A percentile compares a stretch with the other conserved stretches of the same genome.
Conservation (phyloP, 2,113 vertebrate genomes). For the Hemichromis elongatus region DNA sequence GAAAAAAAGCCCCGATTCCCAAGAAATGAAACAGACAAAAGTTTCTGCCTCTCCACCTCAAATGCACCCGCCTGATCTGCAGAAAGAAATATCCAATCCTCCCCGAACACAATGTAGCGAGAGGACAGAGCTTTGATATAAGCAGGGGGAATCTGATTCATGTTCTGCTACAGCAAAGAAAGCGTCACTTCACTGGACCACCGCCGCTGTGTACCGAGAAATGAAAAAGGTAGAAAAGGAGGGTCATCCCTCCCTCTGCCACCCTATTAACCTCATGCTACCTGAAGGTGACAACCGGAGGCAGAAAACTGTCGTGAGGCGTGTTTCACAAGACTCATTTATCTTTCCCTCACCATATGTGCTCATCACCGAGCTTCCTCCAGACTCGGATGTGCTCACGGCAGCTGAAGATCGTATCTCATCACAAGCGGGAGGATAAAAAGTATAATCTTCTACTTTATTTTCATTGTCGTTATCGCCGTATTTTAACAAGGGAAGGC, state of each 20-base stretch:
- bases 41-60: constrained; percentile 9
- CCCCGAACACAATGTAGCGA: constrained; percentile 29
- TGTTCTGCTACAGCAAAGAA: constrained; percentile 6
- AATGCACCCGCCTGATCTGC: constrained; percentile 36
- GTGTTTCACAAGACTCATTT: constrained; percentile 45
- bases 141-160: constrained; percentile 31
- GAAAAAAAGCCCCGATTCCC: constrained; percentile 25
- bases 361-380: constrained; percentile 31
- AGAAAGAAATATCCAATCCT: constrained; percentile 20
- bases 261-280: constrained; percentile 47
- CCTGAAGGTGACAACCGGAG: constrained; percentile 49
- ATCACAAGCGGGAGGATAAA: constrained; percentile 1
- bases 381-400: not conserved
- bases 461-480: not conserved
- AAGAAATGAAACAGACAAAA: constrained; percentile 53
- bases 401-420: constrained; percentile 29
- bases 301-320: constrained; percentile 31
- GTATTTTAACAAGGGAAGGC: not conserved
- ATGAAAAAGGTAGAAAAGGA: not conserved
- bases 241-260: constrained; percentile 16
- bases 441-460: not conserved
- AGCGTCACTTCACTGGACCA: not conserved
- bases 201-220: not conserved
- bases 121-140: constrained; percentile 41
- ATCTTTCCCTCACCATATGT: constrained; percentile 46